Base-by-base conservation (phyloP, 2,888 invertebrate genomes). In the Scaptomyza cyrtandrae region DNA sequence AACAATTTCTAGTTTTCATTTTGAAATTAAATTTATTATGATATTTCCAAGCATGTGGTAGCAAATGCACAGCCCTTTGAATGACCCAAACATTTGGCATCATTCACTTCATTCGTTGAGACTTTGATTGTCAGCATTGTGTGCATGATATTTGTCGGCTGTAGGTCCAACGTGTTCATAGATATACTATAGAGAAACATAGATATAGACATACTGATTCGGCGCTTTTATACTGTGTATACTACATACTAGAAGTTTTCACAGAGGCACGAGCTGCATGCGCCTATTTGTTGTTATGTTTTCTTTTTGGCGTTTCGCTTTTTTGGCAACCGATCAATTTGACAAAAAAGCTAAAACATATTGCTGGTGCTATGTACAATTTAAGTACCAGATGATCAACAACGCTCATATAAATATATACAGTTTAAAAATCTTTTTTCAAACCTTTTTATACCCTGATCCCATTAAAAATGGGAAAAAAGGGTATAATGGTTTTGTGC, bases 241-340 rank as follows among this genome's bases (percentile, higher is more conserved):
- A 2, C 24, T 9, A 9, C 5, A 6, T n/a, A 37, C 6, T 37
- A n/a, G 37, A 46, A 19, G 39, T 44, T 66, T 24, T 41, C 57
- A 58, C 57, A 43, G 67, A 58, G 74, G 67, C 75, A 78, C 69
- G 74, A 67, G 78, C 79, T 75, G 75, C 75, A 74, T 75, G 78
- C 78, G 74, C 74, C 74, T 78, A 68, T 78, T 78, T 75, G 56
- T 60, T 74, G 61, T 58, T 79, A 58, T 56, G 46, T 55, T 71
- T 74, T 77, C 61, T 48, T 65, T 73, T 68, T 75, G 64, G 55
- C 56, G 45, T 71, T 68, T 77, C 61, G 81, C 53, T 74, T 65
- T 79, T 76, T 84, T 86, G 85, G 81, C 79, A 79, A 59, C 57
- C 49, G 74, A 67, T 81, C 85, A 85, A 87, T 58, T 72, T 73